phyloP scores from a whole-genome alignment of 2,888 invertebrate species.

The Synergus laeviventris region DNA sequence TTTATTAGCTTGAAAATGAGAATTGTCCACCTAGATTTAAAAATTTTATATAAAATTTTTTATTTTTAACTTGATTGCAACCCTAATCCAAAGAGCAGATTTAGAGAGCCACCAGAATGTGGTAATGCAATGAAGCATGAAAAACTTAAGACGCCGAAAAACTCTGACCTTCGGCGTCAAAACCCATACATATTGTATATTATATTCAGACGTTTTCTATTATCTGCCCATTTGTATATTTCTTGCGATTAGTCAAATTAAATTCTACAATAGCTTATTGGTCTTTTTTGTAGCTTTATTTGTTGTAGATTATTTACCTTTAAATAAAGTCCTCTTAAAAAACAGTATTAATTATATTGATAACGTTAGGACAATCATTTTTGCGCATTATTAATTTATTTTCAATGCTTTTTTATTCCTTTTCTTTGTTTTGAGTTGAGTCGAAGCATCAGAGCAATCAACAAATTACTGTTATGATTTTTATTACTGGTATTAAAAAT shows the following conservation, averaged over 20 bases:
- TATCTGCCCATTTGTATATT: constrained; percentile 50
- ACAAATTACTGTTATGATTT: constrained; percentile 17
- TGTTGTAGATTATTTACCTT: constrained; percentile 61
- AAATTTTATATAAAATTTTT: too few species aligned
- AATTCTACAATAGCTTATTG: constrained; percentile 65
- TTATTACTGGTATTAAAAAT: constrained; percentile 25
- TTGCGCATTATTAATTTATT: constrained; percentile 22
- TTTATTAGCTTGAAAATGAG: background rate
- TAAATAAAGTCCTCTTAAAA: constrained; percentile 23
- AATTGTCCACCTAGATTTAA: too few species aligned
- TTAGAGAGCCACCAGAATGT: constrained; percentile 74
- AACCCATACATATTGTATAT: constrained; percentile 47
- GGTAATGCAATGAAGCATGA: constrained; percentile 75
- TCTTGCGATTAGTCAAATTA: constrained; percentile 62
- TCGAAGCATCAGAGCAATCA: constrained; percentile 40
- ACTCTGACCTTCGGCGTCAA: constrained; percentile 47
- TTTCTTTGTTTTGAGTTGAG: constrained; percentile 38
- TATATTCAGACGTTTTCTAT: constrained; percentile 55
- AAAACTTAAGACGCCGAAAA: constrained; percentile 61
- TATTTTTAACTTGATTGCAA: background rate
- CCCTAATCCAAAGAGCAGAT: constrained; percentile 54
- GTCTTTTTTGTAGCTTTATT: constrained; percentile 65
- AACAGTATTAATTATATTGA: constrained; percentile 1
- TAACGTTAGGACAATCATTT: constrained; percentile 15
- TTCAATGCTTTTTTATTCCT: constrained; percentile 38